These are phyloP conservation scores for Cephus sareptanus DNA, from an alignment of 2,888 invertebrate species.

Conservation along the genomic window DNA sequence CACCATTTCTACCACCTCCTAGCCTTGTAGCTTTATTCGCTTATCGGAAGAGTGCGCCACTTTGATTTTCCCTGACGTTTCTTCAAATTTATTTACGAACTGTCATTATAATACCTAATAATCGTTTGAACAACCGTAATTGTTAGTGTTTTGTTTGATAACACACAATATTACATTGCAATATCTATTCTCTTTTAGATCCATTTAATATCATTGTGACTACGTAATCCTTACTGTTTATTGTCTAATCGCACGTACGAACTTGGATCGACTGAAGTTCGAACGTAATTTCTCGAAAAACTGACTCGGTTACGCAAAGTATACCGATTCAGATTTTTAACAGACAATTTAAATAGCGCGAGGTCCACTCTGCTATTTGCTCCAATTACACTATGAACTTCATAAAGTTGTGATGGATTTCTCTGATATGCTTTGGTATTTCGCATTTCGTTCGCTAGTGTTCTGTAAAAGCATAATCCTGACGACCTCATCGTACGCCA, in stretches of 20 bases:
- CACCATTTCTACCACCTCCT: conserved; percentile 40
- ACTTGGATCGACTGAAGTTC: not conserved
- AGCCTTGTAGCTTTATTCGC: not conserved
- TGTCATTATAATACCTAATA: not conserved
- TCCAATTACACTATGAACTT: not conserved
- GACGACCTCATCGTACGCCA: not conserved
- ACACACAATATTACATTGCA: not conserved
- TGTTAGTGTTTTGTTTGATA: not conserved
- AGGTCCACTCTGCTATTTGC: not conserved
- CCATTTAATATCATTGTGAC: not conserved
- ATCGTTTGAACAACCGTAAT: not conserved
- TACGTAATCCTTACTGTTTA: not conserved
- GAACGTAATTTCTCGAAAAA: not conserved
- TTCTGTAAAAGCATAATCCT: not conserved
- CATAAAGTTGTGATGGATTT: not conserved
- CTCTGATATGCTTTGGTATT: not conserved
- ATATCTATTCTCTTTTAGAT: not conserved
- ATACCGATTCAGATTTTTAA: not conserved
- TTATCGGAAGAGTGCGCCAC: not conserved
- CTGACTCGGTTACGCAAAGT: not conserved
- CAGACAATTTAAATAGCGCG: not conserved
- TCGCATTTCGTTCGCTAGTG: not conserved
- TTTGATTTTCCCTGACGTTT: not conserved
- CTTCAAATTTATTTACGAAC: not conserved
- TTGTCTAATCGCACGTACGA: not conserved